Evolutionary conservation across 2,888 invertebrate species (phyloP).

Genomic region (Eurytoma californica): DNA sequence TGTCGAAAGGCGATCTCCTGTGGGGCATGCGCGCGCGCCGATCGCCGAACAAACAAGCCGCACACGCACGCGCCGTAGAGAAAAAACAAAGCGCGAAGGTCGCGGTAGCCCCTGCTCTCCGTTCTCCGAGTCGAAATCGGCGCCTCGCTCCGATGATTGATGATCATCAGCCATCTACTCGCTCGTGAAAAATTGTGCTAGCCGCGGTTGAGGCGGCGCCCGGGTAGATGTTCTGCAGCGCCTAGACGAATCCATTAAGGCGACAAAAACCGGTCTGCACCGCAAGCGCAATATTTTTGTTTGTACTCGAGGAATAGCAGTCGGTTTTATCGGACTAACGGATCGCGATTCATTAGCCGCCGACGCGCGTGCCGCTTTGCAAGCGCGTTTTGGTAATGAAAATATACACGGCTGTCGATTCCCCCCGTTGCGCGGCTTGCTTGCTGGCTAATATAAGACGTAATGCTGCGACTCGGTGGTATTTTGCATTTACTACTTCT

Average conservation of each 20-base stretch:
- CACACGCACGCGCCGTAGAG: background rate
- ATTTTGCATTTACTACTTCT: no score
- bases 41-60: constrained; percentile 30
- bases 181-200: constrained; percentile 9
- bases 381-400: background rate
- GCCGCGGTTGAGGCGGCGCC: no score
- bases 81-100: background rate
- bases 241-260: constrained; percentile 38
- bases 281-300: constrained; percentile 34
- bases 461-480: no score
- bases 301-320: constrained; percentile 34
- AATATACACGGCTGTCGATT: constrained; percentile 6
- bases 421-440: no score
- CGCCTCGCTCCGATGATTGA: constrained; percentile 40
- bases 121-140: background rate
- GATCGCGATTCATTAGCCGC: constrained; percentile 12
- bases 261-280: constrained; percentile 27
- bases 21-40: background rate
- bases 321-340: constrained; percentile 21
- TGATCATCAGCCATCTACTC: background rate
- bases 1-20: background rate
- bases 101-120: constrained; percentile 26
- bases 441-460: no score
- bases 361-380: constrained; percentile 8
- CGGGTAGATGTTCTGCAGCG: background rate